Percentiles rank a stretch among this genome's conserved stretches.
Conservation (phyloP, 2,888 invertebrate species). For the Cartodere bifasciata region DNA sequence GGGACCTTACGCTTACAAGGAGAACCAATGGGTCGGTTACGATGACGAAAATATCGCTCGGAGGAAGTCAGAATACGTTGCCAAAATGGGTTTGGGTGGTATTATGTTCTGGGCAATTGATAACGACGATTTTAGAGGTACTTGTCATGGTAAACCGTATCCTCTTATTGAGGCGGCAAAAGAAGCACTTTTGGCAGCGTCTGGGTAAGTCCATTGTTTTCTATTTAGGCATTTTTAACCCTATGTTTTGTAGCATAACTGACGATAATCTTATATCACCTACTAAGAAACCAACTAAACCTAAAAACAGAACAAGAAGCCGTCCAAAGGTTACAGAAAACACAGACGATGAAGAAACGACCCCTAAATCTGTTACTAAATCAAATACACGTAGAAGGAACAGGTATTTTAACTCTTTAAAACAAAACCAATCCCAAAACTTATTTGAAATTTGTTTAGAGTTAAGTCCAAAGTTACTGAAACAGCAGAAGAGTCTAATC, state of each 20-base stretch:
- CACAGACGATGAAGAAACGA: conserved; percentile 19
- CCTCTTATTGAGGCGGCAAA: conserved; percentile 87
- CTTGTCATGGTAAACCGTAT: conserved; percentile 74
- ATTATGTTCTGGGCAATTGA: conserved; percentile 92
- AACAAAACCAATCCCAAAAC: no score
- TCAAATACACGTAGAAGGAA: conserved; percentile 18
- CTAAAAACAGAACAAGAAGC: conserved; percentile 23
- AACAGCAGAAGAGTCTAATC: conserved; percentile 17
- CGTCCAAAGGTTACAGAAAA: conserved; percentile 19
- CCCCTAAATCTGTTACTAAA: conserved; percentile 17
- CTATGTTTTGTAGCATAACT: conserved; percentile 22
- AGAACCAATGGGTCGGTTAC: conserved; percentile 89
- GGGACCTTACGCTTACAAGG: conserved; percentile 81
- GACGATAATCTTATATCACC: conserved; percentile 31
- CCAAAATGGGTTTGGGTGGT: conserved; percentile 73
- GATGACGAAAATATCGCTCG: conserved; percentile 76
- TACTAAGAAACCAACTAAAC: conserved; percentile 28
- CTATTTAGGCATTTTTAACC: background rate
- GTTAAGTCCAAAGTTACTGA: conserved; percentile 14
- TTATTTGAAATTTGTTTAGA: no score
- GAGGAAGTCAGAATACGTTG: conserved; percentile 75
- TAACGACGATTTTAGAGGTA: conserved; percentile 89
- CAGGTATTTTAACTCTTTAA: no score
- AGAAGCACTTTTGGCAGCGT: conserved; percentile 55
- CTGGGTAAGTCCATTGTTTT: conserved; percentile 40